phyloP scores from a whole-genome alignment of 2,888 invertebrate species.

The Adelognathus sp. region DNA sequence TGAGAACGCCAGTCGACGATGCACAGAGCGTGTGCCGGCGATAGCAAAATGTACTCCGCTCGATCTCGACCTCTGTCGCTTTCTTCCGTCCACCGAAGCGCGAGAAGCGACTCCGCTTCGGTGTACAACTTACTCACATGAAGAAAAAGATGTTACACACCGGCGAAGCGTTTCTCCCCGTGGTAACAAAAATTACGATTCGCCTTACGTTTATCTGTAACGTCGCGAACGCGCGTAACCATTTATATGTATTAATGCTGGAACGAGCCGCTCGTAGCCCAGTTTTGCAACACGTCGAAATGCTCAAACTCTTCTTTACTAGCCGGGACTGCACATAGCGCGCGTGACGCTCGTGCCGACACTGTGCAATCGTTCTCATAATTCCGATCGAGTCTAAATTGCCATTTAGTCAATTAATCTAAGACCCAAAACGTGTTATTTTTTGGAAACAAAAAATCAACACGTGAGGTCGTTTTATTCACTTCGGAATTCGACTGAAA shows the following conservation, averaged over 20 bases:
- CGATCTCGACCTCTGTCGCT: slow-evolving; percentile 49
- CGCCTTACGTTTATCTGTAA: neutral
- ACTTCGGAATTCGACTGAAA: no score
- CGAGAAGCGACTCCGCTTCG: slow-evolving; percentile 3
- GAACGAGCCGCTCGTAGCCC: neutral
- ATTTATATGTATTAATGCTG: neutral
- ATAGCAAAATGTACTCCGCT: slow-evolving; percentile 15
- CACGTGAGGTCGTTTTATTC: no score
- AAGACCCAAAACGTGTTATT: no score
- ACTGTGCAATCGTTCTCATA: neutral
- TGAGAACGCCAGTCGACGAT: neutral
- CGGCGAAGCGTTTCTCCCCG: neutral
- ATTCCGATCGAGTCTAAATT: neutral
- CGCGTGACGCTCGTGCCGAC: neutral
- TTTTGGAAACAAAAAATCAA: no score
- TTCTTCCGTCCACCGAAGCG: slow-evolving; percentile 49
- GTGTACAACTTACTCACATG: no score
- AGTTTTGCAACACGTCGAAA: neutral
- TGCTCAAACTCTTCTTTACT: neutral
- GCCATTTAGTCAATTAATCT: no score
- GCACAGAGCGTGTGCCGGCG: slow-evolving; percentile 1
- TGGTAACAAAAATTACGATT: neutral
- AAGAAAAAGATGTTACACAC: neutral
- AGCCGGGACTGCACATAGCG: neutral
- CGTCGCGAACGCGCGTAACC: neutral